Percentiles rank a stretch among this genome's conserved stretches.
These are phyloP conservation scores for Rallus crepitans DNA, from an alignment of 2,797 vertebrate species.

Conservation along the genomic window DNA sequence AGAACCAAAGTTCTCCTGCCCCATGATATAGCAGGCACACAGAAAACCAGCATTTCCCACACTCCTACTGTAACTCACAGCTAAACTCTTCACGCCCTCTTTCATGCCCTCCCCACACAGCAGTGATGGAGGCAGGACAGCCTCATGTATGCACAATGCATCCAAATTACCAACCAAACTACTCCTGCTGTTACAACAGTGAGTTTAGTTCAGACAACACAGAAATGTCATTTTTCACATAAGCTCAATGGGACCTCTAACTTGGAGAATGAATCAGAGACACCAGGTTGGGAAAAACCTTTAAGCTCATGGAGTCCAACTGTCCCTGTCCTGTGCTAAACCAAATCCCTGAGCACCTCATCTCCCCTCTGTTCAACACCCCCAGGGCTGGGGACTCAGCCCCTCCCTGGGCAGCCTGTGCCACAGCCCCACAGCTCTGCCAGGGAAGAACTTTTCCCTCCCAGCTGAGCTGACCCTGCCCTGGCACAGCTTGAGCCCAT, in stretches of 20 bases:
- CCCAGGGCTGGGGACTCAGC: too few relatives aligned
- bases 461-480: too few relatives aligned
- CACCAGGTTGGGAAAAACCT: too few relatives aligned
- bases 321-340: too few relatives aligned
- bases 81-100: neutral
- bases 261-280: rapidly evolving
- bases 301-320: too few relatives aligned
- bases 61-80: neutral
- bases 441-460: too few relatives aligned
- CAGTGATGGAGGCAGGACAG: neutral
- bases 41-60: neutral
- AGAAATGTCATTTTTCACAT: neutral
- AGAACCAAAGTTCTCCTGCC: neutral
- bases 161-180: neutral
- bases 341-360: too few relatives aligned
- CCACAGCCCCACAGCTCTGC: too few relatives aligned
- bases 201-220: neutral
- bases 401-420: too few relatives aligned
- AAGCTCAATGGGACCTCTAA: neutral
- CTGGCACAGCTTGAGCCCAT: too few relatives aligned
- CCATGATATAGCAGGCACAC: neutral
- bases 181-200: neutral
- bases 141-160: neutral
- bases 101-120: neutral
- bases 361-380: too few relatives aligned